phyloP scores from a whole-genome alignment of 2,888 invertebrate genomes.

The Andricus curvator region DNA sequence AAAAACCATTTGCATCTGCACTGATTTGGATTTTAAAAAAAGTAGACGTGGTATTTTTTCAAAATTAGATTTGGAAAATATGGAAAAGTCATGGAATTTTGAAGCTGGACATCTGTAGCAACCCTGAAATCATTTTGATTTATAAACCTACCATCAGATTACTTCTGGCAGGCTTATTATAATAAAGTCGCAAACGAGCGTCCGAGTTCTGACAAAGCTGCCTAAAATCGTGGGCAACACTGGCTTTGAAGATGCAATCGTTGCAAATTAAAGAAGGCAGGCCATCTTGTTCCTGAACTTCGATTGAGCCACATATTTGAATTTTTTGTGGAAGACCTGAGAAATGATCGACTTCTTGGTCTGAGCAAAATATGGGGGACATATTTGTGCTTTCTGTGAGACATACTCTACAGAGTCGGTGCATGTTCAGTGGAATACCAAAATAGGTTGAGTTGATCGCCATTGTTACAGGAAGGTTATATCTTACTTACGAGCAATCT shows the following conservation, averaged over 20 bases:
- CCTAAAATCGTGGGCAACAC: constrained; percentile 74
- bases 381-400: constrained; percentile 71
- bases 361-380: constrained; percentile 70
- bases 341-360: constrained; percentile 63
- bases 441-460: constrained; percentile 71
- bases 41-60: no score
- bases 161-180: constrained; percentile 70
- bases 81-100: no score
- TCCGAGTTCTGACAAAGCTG: constrained; percentile 75
- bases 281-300: constrained; percentile 75
- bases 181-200: constrained; percentile 71
- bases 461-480: constrained; percentile 50
- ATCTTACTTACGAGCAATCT: neutral
- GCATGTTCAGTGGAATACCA: constrained; percentile 69
- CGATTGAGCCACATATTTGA: constrained; percentile 73
- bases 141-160: constrained; percentile 64
- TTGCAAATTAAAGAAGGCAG: constrained; percentile 74
- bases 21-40: no score
- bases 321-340: constrained; percentile 71
- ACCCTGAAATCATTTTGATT: neutral
- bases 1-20: no score
- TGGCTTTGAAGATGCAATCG: constrained; percentile 74
- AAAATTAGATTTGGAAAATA: no score
- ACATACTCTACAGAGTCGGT: constrained; percentile 74
- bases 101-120: no score